phyloP scores from a whole-genome alignment of 2,113 vertebrate genomes.

The Callorhinus ursinus region DNA sequence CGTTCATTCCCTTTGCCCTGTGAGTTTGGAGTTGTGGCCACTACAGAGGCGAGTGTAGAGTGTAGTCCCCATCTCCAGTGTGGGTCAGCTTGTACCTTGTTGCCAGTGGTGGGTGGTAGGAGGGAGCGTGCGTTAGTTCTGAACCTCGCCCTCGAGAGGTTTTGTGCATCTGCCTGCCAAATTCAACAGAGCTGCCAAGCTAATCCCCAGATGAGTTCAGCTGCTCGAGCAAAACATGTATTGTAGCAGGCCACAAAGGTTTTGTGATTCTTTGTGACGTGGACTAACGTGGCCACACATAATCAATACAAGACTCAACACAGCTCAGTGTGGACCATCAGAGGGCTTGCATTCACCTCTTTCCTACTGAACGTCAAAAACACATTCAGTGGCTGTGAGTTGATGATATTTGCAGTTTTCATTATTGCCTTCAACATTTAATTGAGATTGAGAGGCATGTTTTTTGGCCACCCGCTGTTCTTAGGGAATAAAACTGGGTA shows the following conservation, averaged over 20 bases:
- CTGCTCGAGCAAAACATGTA: rapidly evolving
- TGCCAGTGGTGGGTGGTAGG: not conserved
- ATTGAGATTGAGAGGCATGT: constrained; percentile 19
- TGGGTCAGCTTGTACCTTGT: not conserved
- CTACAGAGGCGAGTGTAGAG: not conserved
- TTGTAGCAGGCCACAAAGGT: not conserved
- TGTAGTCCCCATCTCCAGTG: not conserved
- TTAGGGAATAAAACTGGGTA: not conserved
- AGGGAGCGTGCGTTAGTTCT: not conserved
- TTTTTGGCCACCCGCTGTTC: not conserved
- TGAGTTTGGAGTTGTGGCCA: not conserved
- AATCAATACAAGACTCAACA: not conserved
- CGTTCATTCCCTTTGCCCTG: not conserved
- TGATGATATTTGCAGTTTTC: not conserved
- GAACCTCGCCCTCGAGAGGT: not conserved
- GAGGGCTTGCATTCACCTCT: not conserved
- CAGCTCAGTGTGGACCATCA: not conserved
- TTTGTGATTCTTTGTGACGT: not conserved
- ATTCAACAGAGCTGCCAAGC: not conserved
- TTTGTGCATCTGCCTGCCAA: not conserved
- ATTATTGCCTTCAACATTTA: constrained; percentile 7
- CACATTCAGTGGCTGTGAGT: not conserved
- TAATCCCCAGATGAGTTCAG: not conserved
- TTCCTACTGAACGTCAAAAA: not conserved
- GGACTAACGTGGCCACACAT: not conserved